A percentile compares a stretch with the other conserved stretches of the same genome.
These are phyloP conservation scores for Drosophila paucipuncta DNA, from an alignment of 2,888 invertebrate genomes.

Conservation along the genomic window DNA sequence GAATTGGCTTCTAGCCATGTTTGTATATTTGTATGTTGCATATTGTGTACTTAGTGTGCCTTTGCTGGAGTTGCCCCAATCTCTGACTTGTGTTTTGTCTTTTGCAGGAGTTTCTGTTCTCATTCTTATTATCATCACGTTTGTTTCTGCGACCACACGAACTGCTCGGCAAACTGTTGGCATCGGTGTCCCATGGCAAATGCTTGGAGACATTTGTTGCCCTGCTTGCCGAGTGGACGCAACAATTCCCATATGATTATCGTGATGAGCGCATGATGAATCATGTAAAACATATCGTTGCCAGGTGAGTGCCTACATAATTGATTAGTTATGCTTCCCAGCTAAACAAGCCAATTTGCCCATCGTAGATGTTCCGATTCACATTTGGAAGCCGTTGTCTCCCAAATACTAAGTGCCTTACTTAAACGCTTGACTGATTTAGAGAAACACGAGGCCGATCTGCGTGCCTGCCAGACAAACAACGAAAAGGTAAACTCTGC, in stretches of 20 bases:
- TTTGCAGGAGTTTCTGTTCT: slow-evolving; percentile 85
- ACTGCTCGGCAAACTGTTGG: slow-evolving; percentile 84
- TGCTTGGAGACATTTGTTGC: slow-evolving; percentile 84
- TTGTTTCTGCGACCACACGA: slow-evolving; percentile 85
- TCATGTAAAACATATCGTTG: slow-evolving; percentile 86
- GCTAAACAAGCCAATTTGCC: slow-evolving; percentile 3
- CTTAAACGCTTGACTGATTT: slow-evolving; percentile 86
- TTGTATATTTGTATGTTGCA: too few relatives aligned
- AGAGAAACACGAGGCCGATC: slow-evolving; percentile 85
- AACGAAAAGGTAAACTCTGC: slow-evolving; percentile 78
- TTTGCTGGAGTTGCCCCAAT: slow-evolving; percentile 12
- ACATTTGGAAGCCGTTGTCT: slow-evolving; percentile 84
- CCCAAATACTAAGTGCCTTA: slow-evolving; percentile 86
- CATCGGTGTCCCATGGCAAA: slow-evolving; percentile 84
- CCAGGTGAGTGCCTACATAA: slow-evolving; percentile 75
- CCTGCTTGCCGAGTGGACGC: slow-evolving; percentile 84
- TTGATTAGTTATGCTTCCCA: slow-evolving; percentile 3
- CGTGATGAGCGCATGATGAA: slow-evolving; percentile 86
- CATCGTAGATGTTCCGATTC: slow-evolving; percentile 84
- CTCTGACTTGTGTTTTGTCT: slow-evolving; percentile 38
- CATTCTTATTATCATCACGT: slow-evolving; percentile 85
- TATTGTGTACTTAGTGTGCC: too few relatives aligned
- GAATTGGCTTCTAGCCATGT: slow-evolving; percentile 2
- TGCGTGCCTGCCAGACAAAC: slow-evolving; percentile 84
- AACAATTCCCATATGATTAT: slow-evolving; percentile 85